Evolutionary conservation across 2,797 vertebrate genomes (phyloP), one percentile per base, ranked within the genome.

Genomic region (Sebastiscus tertius): DNA sequence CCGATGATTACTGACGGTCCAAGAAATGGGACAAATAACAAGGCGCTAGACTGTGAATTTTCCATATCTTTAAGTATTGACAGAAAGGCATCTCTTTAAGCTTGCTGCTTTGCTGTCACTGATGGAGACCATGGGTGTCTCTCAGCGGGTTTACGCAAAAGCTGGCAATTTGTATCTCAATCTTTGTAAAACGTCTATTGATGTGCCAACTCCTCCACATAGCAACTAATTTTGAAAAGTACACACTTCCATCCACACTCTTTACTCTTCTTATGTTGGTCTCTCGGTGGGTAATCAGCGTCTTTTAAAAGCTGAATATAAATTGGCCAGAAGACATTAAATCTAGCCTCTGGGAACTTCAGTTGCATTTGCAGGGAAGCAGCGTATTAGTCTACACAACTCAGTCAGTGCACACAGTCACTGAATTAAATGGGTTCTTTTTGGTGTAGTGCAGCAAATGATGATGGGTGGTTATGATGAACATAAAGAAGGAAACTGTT

Each of bases 151-250:
- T 14, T n/a, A 76, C 39, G 24, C 18, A 64, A 74, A 73, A 64
- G 11, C 55, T 66, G 34, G 14, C 34, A 59, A 55, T 75, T 82
- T 29, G 39, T 75, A 63, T 34, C 26, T 33, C 16, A 36, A 60
- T 20, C 54, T 81, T 79, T 63, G 64, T 85, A 75, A 64, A 64
- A 62, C 34, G 54, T 72, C 62, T 72, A 11, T 67, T 86, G 62
- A 81, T 75, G 54, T 7, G 2, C 54, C 55, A 62, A 26, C 64
- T 72, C 60, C 52, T 56, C 54, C 46, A 62, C 54, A 72, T 8
- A 39, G 55, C 33, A 39, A 6, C 58, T 39, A 9, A 36, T 46
- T 39, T 26, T 22, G 66, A 62, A 56, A 54, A 20, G 24, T 6
- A 62, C 22, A 75, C 46, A 60, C 16, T 60, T 33, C 27, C 12